These are phyloP conservation scores for Pomacea canaliculata DNA, from an alignment of 2,888 invertebrate genomes.

Conservation along the genomic window DNA sequence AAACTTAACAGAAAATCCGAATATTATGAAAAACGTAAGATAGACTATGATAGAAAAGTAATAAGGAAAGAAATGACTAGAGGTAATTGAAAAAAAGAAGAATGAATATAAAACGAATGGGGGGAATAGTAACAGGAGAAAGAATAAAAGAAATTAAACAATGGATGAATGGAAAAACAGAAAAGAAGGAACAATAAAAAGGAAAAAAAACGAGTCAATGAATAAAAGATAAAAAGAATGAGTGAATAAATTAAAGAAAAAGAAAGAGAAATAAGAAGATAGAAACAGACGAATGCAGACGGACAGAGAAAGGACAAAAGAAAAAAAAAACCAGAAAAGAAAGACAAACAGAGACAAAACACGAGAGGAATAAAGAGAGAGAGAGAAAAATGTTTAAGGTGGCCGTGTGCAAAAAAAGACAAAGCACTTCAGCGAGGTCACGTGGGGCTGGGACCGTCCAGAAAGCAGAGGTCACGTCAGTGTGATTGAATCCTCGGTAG, in stretches of 20 bases:
- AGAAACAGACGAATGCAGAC: neutral
- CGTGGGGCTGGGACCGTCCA: too few species aligned
- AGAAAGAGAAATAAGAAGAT: too few species aligned
- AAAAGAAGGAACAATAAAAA: constrained; percentile 3
- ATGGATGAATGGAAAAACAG: constrained; percentile 11
- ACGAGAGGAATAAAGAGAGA: constrained; percentile 4
- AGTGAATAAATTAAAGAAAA: constrained; percentile 7
- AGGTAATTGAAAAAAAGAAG: too few species aligned
- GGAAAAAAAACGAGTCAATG: neutral
- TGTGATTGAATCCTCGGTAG: too few species aligned
- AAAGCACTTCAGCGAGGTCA: constrained; percentile 5
- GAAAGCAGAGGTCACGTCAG: too few species aligned
- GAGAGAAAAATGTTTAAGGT: constrained; percentile 1
- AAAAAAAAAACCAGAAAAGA: constrained; percentile 26
- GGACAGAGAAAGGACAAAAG: constrained; percentile 11
- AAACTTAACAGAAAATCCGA: neutral
- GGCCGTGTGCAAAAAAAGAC: constrained; percentile 10
- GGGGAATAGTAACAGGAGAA: too few species aligned
- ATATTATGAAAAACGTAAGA: neutral
- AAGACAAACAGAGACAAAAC: constrained; percentile 25
- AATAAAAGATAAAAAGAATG: constrained; percentile 1
- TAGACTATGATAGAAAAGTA: neutral
- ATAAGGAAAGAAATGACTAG: too few species aligned
- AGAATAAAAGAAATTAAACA: neutral
- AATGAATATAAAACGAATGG: too few species aligned